A percentile compares a stretch with the other conserved stretches of the same genome.
Conservation (phyloP, 2,797 vertebrate genomes). For the Philypnodon macrostomus region DNA sequence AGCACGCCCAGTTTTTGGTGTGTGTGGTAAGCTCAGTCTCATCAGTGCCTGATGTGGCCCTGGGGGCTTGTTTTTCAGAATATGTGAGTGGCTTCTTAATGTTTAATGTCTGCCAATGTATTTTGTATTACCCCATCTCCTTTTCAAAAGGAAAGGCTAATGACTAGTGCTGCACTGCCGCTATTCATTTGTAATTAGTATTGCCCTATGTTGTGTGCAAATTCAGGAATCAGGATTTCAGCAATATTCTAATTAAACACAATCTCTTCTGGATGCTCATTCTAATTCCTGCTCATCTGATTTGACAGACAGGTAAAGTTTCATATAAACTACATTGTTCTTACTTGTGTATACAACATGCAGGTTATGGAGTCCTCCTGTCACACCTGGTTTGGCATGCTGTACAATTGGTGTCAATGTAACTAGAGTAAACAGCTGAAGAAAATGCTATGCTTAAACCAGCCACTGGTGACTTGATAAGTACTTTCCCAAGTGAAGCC, state of each 20-base stretch:
- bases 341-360: background rate
- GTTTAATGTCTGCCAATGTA: conserved; percentile 75
- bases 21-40: conserved; percentile 64
- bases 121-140: conserved; percentile 76
- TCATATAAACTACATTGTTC: background rate
- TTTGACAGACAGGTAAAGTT: too few species aligned
- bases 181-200: conserved; percentile 71
- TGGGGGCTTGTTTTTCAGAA: conserved; percentile 71
- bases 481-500: conserved; percentile 1
- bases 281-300: too few species aligned
- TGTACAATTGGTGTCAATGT: conserved; percentile 1
- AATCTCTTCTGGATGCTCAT: conserved; percentile 2
- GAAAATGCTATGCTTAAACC: conserved; percentile 6
- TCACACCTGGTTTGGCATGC: background rate
- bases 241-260: conserved; percentile 25
- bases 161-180: conserved; percentile 54
- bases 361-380: background rate
- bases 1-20: conserved; percentile 60
- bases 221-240: conserved; percentile 47
- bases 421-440: conserved; percentile 6
- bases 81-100: conserved; percentile 74
- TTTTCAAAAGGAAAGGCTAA: conserved; percentile 79
- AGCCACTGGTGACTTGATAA: conserved; percentile 3
- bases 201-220: conserved; percentile 58
- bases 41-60: conserved; percentile 67